phyloP scores from a whole-genome alignment of 2,888 invertebrate species.

The Steinernema carpocapsae region DNA sequence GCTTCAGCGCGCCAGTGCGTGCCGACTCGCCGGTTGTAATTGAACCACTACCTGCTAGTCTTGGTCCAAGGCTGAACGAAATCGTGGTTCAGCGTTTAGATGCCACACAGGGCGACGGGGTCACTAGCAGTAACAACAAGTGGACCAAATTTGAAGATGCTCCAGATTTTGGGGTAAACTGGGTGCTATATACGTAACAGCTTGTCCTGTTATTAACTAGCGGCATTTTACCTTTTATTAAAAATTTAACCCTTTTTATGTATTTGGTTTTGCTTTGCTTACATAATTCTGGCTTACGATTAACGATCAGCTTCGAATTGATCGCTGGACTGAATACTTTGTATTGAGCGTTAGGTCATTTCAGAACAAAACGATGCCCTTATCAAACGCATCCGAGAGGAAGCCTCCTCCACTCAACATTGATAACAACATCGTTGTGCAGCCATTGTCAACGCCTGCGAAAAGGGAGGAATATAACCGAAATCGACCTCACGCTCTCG shows the following conservation, averaged over 20 bases:
- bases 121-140: background rate
- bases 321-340: too few species aligned
- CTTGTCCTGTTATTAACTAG: too few species aligned
- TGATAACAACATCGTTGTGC: background rate
- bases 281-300: too few species aligned
- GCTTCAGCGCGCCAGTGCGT: background rate
- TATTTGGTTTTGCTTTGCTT: too few species aligned
- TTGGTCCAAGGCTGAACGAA: background rate
- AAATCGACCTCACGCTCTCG: background rate
- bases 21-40: background rate
- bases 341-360: background rate
- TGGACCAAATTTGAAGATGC: background rate
- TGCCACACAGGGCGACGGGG: background rate
- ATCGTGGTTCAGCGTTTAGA: background rate
- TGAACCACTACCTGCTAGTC: background rate
- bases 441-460: slow-evolving; percentile 7
- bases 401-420: slow-evolving; percentile 4
- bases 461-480: background rate
- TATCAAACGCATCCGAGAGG: background rate
- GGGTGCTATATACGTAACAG: background rate
- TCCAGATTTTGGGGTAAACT: background rate
- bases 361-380: background rate
- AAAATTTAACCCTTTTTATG: too few species aligned
- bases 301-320: too few species aligned
- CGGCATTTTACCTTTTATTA: too few species aligned